Evolutionary conservation across 1,140 invertebrate genomes (phyloP).

Genomic region (Ruditapes philippinarum): DNA sequence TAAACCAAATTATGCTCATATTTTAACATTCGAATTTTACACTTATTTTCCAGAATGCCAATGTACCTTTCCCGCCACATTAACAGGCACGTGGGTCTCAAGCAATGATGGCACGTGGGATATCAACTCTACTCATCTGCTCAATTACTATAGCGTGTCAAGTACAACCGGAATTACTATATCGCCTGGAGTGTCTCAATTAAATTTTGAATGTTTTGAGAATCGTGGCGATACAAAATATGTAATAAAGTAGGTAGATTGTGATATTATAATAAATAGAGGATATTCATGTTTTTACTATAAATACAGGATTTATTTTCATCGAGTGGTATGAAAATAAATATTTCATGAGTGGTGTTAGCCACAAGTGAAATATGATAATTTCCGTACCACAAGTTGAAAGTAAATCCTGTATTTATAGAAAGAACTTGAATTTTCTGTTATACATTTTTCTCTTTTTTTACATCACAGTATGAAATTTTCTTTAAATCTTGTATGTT

Average conservation of each 20-base stretch:
- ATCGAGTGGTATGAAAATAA: too few relatives aligned
- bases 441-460: background rate
- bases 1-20: too few relatives aligned
- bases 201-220: slow-evolving; percentile 21
- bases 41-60: slow-evolving; percentile 5
- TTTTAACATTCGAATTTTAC: too few relatives aligned
- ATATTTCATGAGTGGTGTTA: too few relatives aligned
- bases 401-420: too few relatives aligned
- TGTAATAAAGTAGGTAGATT: slow-evolving; percentile 15
- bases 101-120: slow-evolving; percentile 43
- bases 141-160: background rate
- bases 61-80: slow-evolving; percentile 3
- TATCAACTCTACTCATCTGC: slow-evolving; percentile 6
- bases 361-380: too few relatives aligned
- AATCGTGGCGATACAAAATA: slow-evolving; percentile 22
- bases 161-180: slow-evolving; percentile 25
- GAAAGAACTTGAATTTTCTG: too few relatives aligned
- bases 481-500: background rate
- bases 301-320: too few relatives aligned
- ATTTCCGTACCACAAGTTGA: too few relatives aligned
- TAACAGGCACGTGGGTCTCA: slow-evolving; percentile 22
- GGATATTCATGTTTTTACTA: too few relatives aligned
- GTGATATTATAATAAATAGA: too few relatives aligned
- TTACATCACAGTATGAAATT: background rate
- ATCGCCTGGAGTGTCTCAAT: background rate